Conservation (phyloP, 2,113 vertebrate species). For the Ammospiza caudacuta region DNA sequence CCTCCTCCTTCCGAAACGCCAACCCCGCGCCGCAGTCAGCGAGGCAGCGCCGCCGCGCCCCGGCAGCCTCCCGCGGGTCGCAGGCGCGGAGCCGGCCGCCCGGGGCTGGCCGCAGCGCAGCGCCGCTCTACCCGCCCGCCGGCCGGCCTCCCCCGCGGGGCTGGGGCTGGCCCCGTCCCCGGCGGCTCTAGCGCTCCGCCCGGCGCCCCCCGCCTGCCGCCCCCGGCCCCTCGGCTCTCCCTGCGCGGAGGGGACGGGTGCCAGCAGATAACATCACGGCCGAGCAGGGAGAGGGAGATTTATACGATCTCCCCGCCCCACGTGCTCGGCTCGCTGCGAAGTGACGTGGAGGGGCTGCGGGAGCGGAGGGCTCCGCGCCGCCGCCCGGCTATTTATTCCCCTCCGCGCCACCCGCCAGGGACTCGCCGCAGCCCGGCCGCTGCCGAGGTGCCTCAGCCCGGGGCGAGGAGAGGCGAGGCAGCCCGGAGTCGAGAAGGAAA, state of each 20-base stretch:
- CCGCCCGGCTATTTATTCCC: slow-evolving; percentile 11
- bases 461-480: neutral
- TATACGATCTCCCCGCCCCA: slow-evolving; percentile 80
- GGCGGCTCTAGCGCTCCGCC: slow-evolving; percentile 17
- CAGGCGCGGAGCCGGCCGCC: neutral
- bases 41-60: neutral
- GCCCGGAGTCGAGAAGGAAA: neutral
- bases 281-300: slow-evolving; percentile 75
- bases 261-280: slow-evolving; percentile 82
- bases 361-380: slow-evolving; percentile 57
- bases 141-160: neutral
- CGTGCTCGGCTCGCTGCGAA: slow-evolving; percentile 79
- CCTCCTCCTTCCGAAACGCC: too few relatives aligned
- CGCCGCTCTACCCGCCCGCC: neutral
- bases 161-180: neutral
- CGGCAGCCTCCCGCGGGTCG: neutral
- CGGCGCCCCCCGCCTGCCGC: slow-evolving; percentile 47
- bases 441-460: neutral
- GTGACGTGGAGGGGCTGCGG: slow-evolving; percentile 76
- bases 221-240: slow-evolving; percentile 16
- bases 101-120: neutral
- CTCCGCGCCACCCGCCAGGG: neutral
- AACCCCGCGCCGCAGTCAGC: neutral
- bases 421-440: neutral
- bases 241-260: slow-evolving; percentile 63